Conservation (phyloP, 2,113 vertebrate species). For the Phrynosoma platyrhinos region DNA sequence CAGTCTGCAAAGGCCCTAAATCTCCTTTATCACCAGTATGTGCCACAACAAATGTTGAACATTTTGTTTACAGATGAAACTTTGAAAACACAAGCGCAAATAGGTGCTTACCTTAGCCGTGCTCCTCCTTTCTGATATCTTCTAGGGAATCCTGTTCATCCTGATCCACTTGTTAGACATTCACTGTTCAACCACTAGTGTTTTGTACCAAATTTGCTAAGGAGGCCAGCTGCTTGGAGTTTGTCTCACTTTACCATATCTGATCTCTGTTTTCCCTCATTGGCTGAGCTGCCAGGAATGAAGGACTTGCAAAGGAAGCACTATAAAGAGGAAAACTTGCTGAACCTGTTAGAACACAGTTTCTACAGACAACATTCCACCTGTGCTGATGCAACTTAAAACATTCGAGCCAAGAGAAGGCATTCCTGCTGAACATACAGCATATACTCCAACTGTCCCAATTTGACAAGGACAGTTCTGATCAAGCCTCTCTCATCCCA, state of each 20-base stretch:
- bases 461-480: too few species aligned
- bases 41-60: background rate
- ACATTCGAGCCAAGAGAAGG: background rate
- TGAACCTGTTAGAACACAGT: background rate
- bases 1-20: background rate
- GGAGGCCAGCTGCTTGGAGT: background rate
- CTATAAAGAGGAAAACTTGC: slow-evolving; percentile 30
- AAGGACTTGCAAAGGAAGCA: slow-evolving; percentile 29
- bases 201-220: slow-evolving; percentile 17
- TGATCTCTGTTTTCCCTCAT: slow-evolving; percentile 20
- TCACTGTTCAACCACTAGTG: background rate
- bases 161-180: slow-evolving; percentile 10
- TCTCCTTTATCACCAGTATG: background rate
- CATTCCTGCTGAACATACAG: background rate
- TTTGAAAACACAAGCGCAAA: accelerated
- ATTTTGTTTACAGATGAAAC: background rate
- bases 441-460: background rate
- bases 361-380: slow-evolving; percentile 15
- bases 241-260: slow-evolving; percentile 2
- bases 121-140: slow-evolving; percentile 14
- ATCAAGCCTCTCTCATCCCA: too few species aligned
- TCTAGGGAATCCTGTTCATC: background rate
- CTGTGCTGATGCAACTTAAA: slow-evolving; percentile 20
- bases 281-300: slow-evolving; percentile 17
- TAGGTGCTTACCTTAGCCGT: accelerated